Evolutionary conservation across 2,888 invertebrate species (phyloP).

Genomic region (Dasysyrphus albostriatus): DNA sequence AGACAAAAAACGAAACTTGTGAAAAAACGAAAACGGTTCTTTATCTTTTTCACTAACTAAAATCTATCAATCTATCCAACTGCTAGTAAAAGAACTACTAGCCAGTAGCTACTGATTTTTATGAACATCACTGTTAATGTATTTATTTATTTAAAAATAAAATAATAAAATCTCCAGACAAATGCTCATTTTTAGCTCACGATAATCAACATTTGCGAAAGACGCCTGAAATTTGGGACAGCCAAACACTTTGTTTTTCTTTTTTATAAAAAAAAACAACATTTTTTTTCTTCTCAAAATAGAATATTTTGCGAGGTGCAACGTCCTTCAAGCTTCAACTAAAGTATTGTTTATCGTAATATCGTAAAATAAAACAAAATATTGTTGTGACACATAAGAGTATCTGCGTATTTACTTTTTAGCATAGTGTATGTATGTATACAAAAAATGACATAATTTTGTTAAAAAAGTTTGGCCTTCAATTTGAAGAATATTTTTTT

Average conservation of each 20-base stretch:
- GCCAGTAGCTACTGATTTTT: neutral
- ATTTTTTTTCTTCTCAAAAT: neutral
- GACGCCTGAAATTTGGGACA: neutral
- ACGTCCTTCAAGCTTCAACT: slow-evolving; percentile 9
- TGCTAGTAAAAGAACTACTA: too few relatives aligned
- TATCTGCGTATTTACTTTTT: neutral
- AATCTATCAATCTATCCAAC: too few relatives aligned
- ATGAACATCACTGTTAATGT: neutral
- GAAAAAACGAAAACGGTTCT: too few relatives aligned
- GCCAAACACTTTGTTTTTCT: neutral
- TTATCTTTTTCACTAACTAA: too few relatives aligned
- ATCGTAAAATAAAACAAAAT: neutral
- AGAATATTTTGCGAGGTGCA: slow-evolving; percentile 1
- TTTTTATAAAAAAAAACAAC: neutral
- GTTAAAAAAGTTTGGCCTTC: neutral
- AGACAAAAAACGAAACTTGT: too few relatives aligned
- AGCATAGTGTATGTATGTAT: neutral
- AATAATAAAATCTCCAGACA: neutral
- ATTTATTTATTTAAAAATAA: neutral
- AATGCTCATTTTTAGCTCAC: neutral
- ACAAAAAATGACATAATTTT: neutral
- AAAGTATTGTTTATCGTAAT: slow-evolving; percentile 5
- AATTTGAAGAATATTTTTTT: neutral
- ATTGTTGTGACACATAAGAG: neutral
- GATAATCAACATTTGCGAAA: neutral